Percentiles rank a stretch among this genome's conserved stretches.
phyloP scores from a whole-genome alignment of 2,113 vertebrate genomes.

The Conger conger region DNA sequence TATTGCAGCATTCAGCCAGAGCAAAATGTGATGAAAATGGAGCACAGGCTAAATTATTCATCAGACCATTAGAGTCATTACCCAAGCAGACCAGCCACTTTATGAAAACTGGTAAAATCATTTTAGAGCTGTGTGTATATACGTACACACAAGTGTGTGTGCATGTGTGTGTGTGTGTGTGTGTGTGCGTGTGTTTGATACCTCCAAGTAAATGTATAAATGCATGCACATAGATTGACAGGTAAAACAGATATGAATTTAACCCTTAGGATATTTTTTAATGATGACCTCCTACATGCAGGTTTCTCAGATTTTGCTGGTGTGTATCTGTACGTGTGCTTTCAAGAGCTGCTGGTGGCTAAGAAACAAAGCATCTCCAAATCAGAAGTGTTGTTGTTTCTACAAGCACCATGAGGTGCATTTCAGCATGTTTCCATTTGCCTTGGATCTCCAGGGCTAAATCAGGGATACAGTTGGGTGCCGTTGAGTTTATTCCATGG shows the following conservation, averaged over 20 bases:
- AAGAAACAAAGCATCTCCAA: neutral
- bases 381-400: neutral
- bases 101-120: constrained; percentile 5
- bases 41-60: constrained; percentile 1
- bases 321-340: neutral
- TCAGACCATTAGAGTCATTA: neutral
- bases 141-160: no score
- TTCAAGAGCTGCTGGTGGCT: neutral
- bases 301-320: neutral
- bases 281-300: constrained; percentile 27
- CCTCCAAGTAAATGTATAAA: no score
- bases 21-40: neutral
- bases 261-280: constrained; percentile 44
- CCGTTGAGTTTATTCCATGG: neutral
- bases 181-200: no score
- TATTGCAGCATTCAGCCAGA: neutral
- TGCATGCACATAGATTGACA: no score
- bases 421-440: neutral
- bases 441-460: neutral
- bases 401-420: neutral
- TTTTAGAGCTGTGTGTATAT: neutral
- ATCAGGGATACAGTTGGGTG: neutral
- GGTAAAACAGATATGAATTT: neutral
- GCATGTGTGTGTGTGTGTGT: no score
- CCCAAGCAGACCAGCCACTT: constrained; percentile 14